Evolutionary conservation across 2,888 invertebrate species (phyloP), one percentile per base, ranked within the genome.

Genomic region (Lypha dubia): DNA sequence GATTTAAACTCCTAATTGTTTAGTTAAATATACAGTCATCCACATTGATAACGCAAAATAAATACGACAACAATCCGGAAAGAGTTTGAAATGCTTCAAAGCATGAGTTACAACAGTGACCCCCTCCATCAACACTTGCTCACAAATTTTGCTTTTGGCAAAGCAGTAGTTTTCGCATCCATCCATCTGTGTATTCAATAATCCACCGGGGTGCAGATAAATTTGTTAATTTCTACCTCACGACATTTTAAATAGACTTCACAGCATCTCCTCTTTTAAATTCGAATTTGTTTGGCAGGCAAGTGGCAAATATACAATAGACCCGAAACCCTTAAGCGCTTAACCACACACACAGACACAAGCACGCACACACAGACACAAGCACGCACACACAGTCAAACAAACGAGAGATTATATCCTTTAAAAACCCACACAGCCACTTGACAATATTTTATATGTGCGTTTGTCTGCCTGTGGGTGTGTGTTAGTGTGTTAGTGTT

Each of bases 1-100:
- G 44, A 51, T 51, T 62, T 38, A 38, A 56, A 68, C 51, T 44
- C 15, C 9, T 41, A 73, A 74, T 63, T 75, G 81, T 56, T 81
- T 81, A 70, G 68, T 49, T 49, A 60, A 46, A 75, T 41, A 49
- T 11, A 53, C 9, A 24, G n/a, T 11, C 53, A 17, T 44, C n/a
- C n/a, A 20, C 20, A 38, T 46, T 38, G 41, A 58, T 60, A 44
- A 28, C 7, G 20, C 11, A 56, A 56, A n/a, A 56, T 15, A 51
- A 1, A 8, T n/a, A 22, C 4, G 46, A 56, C 13, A 20, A 1
- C 20, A 38, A 17, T 2, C 8, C 6, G 1, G 15, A 49, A 60
- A 49, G 46, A 15, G 0, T 20, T 20, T 56, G 24, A 13, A 1
- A 3, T 38, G 38, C n/a, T n/a, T n/a, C n/a, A n/a, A n/a, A n/a